These are phyloP conservation scores for Chlamydotis undulata DNA, from an alignment of 2,113 vertebrate species.

Conservation along the genomic window DNA sequence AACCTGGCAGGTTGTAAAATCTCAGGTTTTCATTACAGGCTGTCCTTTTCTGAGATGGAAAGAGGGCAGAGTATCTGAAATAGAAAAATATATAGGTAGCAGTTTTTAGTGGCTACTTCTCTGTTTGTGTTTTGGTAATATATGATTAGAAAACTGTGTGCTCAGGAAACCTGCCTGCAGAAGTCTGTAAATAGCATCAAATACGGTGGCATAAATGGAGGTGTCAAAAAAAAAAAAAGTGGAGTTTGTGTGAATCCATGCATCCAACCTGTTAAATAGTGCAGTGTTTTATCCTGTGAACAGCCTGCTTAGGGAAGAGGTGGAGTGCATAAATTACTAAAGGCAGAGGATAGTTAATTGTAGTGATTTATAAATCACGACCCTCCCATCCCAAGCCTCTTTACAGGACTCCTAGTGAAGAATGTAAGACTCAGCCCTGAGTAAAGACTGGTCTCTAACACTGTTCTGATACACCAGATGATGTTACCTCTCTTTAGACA, in stretches of 20 bases:
- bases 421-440: too few relatives aligned
- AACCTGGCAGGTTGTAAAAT: background rate
- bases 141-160: background rate
- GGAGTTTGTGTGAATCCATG: background rate
- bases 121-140: background rate
- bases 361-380: fast-evolving
- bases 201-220: background rate
- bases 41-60: background rate
- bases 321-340: background rate
- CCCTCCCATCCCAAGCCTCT: background rate
- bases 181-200: background rate
- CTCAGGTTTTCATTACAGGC: background rate
- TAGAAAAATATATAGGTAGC: background rate
- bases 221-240: background rate
- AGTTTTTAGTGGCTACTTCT: background rate
- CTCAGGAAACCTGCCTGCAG: background rate
- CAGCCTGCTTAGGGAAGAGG: background rate
- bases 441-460: fast-evolving
- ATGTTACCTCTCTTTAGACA: background rate
- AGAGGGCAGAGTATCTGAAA: background rate
- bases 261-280: background rate
- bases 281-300: background rate
- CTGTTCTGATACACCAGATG: background rate
- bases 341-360: background rate
- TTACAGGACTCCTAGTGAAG: background rate